Base-by-base conservation (phyloP, 2,113 vertebrate genomes). In the Desmodus rotundus region DNA sequence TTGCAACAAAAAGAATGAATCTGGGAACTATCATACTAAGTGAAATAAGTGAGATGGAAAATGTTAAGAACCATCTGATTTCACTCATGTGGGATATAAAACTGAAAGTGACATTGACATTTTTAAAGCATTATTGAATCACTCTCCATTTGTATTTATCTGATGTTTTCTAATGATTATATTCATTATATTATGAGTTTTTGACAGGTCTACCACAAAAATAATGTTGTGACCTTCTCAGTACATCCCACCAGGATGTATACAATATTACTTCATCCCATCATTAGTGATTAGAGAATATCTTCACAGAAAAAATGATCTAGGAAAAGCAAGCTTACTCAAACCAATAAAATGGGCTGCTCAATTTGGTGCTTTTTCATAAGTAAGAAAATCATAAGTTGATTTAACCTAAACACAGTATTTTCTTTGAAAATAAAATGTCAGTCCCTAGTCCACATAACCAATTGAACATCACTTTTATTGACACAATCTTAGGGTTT, bases 391-490 rank as follows among this genome's bases (percentile, higher is more conserved):
- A 96, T 24, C 20, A 41, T 84, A 93, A 94, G 36, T 74, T 52
- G 13, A 94, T 95, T 61, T 92, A n/a, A 88, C 61, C 38, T 82
- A 93, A 92, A 86, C 15, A 67, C 11, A 77, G 5, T 19, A 52
- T 87, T 96, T 93, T 95, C 19, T 91, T 95, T 74, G 41, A 89
- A 94, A 96, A 95, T 28, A 70, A 96, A 84, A 70, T 95, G 43
- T 78, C 43, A 73, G 19, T 63, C 41, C 28, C 5, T 65, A 54
- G 24, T 92, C 76, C 95, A 78, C 7, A 77, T 92, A 82, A 93
- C 16, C 52, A 93, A 54, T 72, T 89, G 43, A 77, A 33, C 15
- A 77, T 89, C 70, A 74, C 65, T 31, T 74, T 97, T 68, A 84
- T 95, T 94, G 67, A 90, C 28, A 91, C 6, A 3, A 94, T 17